Conservation (phyloP, 2,888 invertebrate species). For the Noctua janthe region DNA sequence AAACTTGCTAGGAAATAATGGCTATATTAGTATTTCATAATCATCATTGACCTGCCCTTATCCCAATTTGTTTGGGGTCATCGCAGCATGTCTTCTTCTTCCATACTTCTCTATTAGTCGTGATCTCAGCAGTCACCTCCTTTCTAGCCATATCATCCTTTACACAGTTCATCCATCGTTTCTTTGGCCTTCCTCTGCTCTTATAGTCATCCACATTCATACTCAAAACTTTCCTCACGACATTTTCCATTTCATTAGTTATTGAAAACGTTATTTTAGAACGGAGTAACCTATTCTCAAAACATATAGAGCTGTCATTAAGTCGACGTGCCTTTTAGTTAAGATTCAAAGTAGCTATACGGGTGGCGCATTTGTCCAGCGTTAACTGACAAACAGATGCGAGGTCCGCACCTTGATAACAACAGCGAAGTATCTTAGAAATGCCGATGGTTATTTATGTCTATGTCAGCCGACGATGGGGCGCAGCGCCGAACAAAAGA, state of each 20-base stretch:
- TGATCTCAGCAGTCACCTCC: not conserved
- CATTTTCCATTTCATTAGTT: not conserved
- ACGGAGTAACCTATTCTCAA: slow-evolving; percentile 64
- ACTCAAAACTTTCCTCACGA: not conserved
- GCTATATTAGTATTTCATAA: not conserved
- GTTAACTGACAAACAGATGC: slow-evolving; percentile 87
- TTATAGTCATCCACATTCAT: not conserved
- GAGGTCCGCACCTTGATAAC: slow-evolving; percentile 83
- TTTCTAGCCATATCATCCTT: not conserved
- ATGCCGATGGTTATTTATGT: slow-evolving; percentile 88
- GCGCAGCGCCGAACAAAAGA: slow-evolving; percentile 83
- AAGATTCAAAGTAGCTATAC: slow-evolving; percentile 76
- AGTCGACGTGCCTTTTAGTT: slow-evolving; percentile 68
- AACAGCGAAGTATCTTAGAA: slow-evolving; percentile 84
- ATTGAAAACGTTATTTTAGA: not conserved
- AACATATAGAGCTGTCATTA: slow-evolving; percentile 73
- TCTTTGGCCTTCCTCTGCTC: not conserved
- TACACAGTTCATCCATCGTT: not conserved
- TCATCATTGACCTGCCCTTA: not conserved
- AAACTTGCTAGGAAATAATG: not conserved
- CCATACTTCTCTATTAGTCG: not conserved
- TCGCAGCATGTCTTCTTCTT: not conserved
- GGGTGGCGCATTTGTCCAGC: slow-evolving; percentile 85
- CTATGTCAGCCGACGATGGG: slow-evolving; percentile 78
- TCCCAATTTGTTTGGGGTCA: not conserved